A percentile compares a stretch with the other conserved stretches of the same genome.
phyloP scores from a whole-genome alignment of 2,113 vertebrate genomes.

The Aphelocoma coerulescens region DNA sequence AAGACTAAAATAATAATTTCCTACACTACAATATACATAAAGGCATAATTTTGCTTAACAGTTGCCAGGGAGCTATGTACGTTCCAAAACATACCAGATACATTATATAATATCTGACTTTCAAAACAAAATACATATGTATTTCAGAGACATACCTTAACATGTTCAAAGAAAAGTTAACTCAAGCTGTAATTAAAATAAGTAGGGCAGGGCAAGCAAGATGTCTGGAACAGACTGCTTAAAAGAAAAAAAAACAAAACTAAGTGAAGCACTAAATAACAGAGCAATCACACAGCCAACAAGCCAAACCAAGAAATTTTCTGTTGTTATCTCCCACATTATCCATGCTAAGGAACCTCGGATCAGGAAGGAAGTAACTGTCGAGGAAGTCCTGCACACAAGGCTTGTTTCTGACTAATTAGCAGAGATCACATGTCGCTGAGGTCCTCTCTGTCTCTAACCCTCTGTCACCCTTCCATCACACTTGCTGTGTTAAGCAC shows the following conservation, averaged over 20 bases:
- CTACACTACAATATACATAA: slow-evolving; percentile 48
- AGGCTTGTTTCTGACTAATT: background rate
- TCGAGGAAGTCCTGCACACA: background rate
- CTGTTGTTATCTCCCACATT: background rate
- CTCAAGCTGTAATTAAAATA: slow-evolving; percentile 66
- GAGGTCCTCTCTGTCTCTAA: background rate
- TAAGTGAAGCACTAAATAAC: background rate
- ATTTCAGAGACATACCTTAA: slow-evolving; percentile 66
- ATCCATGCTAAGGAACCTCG: background rate
- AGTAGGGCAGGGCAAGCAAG: slow-evolving; percentile 19
- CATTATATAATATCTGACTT: slow-evolving; percentile 49
- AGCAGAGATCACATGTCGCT: accelerated
- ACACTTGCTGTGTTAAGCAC: background rate
- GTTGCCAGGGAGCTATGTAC: slow-evolving; percentile 51
- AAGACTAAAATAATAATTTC: slow-evolving; percentile 71
- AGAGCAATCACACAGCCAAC: background rate
- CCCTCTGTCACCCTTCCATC: background rate
- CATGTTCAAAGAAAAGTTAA: slow-evolving; percentile 68
- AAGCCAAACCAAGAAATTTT: background rate
- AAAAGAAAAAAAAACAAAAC: background rate
- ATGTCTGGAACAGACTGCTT: background rate
- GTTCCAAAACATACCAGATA: slow-evolving; percentile 59
- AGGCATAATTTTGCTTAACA: slow-evolving; percentile 56
- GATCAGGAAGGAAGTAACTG: background rate
- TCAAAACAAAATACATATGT: background rate